Evolutionary conservation across 2,888 invertebrate species (phyloP), one percentile per base, ranked within the genome.

Genomic region (Cremastinae sp.): DNA sequence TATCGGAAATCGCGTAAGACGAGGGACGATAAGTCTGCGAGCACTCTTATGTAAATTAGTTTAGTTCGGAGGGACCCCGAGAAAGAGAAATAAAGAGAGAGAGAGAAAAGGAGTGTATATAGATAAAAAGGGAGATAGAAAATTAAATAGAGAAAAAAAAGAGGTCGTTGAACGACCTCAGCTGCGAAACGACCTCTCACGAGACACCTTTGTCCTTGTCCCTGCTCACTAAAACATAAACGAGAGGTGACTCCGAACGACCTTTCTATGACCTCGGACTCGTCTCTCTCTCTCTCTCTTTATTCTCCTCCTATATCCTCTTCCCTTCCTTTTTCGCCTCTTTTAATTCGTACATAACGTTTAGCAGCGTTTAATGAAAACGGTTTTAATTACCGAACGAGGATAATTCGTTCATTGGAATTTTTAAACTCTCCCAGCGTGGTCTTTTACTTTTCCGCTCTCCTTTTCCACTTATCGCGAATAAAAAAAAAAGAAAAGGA

Each of bases 181-280:
- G n/a, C n/a, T n/a, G n/a, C n/a, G n/a, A n/a, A n/a, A n/a, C n/a
- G n/a, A 53, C 53, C 53, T 53, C 47, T 45, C n/a, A 12, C 35
- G 55, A 59, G 66, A 55, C 37, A 61, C 53, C 59, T 73, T 73
- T 51, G 18, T 55, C 41, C 61, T 49, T 49, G 61, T 47, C 47
- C 55, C 68, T 28, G 28, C 28, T 43, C 45, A 41, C 35, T 10
- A 39, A 62, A 49, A 49, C 20, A 62, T n/a, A 41, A 20, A 62
- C 12, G 16, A 45, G 49, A 49, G 49, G 62, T 45, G 28, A 47
- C 49, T 49, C 41, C 10, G 37, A 62, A 51, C 62, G 62, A 49
- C 62, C 62, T 62, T 39, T 35, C 22, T 35, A 35, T 56, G 55
- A 53, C 55, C 66, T 56, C 65, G 12, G 65, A 65, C 65, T n/a